These are phyloP conservation scores for Siphamia tubifer DNA, from an alignment of 2,113 vertebrate genomes.

Conservation along the genomic window DNA sequence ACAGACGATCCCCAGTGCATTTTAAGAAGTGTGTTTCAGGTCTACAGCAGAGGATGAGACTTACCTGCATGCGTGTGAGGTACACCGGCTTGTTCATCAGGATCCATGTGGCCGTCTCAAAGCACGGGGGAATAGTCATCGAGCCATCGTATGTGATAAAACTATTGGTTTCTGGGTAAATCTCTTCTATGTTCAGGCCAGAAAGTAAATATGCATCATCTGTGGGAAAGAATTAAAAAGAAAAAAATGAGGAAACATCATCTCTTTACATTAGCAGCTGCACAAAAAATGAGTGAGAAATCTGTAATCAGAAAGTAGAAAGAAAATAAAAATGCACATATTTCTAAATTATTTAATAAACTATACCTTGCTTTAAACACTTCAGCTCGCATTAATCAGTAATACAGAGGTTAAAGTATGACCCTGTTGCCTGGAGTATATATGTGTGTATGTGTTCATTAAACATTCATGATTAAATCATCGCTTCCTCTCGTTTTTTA, in stretches of 20 bases:
- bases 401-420: too few relatives aligned
- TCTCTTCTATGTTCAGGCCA: conserved; percentile 95
- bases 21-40: background rate
- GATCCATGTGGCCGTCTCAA: conserved; percentile 97
- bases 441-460: too few relatives aligned
- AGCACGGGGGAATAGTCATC: conserved; percentile 97
- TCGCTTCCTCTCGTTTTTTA: too few relatives aligned
- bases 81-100: conserved; percentile 99
- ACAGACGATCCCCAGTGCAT: background rate
- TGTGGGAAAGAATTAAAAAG: conserved; percentile 70
- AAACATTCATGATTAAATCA: too few relatives aligned
- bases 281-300: too few relatives aligned
- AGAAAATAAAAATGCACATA: too few relatives aligned
- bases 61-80: conserved; percentile 99
- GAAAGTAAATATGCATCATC: conserved; percentile 98
- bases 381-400: too few relatives aligned
- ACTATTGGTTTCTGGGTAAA: conserved; percentile 96
- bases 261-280: too few relatives aligned
- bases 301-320: too few relatives aligned
- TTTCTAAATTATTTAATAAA: too few relatives aligned
- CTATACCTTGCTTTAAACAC: too few relatives aligned
- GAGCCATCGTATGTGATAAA: conserved; percentile 98
- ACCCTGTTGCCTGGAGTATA: too few relatives aligned
- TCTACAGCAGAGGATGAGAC: background rate
- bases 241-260: background rate